These are phyloP conservation scores for Drosophila littoralis DNA, from an alignment of 1,140 invertebrate genomes.

Conservation along the genomic window DNA sequence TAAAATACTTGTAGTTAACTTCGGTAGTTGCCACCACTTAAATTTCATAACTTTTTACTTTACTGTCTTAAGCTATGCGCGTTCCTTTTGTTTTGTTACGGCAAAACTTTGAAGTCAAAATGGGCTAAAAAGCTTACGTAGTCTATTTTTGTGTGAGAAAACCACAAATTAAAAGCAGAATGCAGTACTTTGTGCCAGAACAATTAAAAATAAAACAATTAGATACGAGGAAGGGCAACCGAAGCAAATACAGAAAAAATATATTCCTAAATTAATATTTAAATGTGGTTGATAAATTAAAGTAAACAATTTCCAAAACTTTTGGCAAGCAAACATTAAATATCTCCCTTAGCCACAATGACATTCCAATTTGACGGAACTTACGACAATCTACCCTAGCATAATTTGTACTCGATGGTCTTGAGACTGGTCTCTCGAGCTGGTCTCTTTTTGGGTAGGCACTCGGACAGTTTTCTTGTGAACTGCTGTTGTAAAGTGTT, in stretches of 20 bases:
- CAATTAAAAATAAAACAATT: constrained; percentile 28
- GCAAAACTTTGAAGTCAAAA: constrained; percentile 33
- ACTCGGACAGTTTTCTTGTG: neutral
- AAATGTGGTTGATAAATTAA: neutral
- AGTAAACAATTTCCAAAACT: neutral
- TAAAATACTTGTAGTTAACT: too few relatives aligned
- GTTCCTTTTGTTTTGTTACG: constrained; percentile 45
- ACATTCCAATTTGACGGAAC: constrained; percentile 26
- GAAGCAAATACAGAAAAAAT: neutral
- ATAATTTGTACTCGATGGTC: constrained; percentile 30
- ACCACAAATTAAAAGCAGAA: constrained; percentile 48
- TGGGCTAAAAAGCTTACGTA: constrained; percentile 15
- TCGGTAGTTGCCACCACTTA: neutral
- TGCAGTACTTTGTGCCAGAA: constrained; percentile 19
- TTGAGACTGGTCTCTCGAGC: neutral
- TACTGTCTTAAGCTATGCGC: constrained; percentile 43
- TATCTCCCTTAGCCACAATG: constrained; percentile 36
- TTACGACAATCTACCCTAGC: constrained; percentile 12
- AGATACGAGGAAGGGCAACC: neutral
- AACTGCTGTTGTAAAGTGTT: constrained; percentile 44
- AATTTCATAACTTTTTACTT: constrained; percentile 43
- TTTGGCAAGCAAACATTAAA: neutral
- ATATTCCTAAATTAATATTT: constrained; percentile 4
- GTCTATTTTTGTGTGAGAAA: neutral
- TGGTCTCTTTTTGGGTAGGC: neutral